A percentile compares a stretch with the other conserved stretches of the same genome.
Conservation (phyloP, 2,113 vertebrate genomes). For the Tragelaphus strepsiceros region DNA sequence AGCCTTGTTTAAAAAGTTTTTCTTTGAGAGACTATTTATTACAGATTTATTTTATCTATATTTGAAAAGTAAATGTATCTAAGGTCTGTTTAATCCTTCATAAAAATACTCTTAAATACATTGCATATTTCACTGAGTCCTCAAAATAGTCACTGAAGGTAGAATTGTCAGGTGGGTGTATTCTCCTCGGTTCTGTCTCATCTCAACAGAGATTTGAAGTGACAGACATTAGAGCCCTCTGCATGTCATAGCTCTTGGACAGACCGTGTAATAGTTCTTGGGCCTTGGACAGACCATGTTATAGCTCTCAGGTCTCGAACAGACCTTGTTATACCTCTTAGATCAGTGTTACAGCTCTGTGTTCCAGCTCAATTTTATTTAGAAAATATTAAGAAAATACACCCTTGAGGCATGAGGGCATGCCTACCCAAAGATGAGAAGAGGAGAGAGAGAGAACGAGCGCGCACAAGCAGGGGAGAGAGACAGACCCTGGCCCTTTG, state of each 20-base stretch:
- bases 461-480: rapidly evolving
- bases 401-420: not conserved
- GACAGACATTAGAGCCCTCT: not conserved
- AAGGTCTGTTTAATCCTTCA: not conserved
- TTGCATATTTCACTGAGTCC: not conserved
- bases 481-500: not conserved
- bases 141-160: not conserved
- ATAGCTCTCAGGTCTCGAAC: not conserved
- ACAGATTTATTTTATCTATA: not conserved
- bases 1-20: not conserved
- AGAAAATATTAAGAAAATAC: not conserved
- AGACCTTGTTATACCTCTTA: not conserved
- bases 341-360: not conserved
- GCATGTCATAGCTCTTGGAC: not conserved
- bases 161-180: not conserved
- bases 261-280: not conserved
- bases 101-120: not conserved
- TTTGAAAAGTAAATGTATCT: not conserved
- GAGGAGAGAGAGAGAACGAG: not conserved
- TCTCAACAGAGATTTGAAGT: not conserved
- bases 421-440: not conserved
- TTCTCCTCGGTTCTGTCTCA: not conserved
- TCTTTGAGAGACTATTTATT: not conserved
- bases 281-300: not conserved
- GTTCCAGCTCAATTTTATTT: not conserved